A percentile compares a stretch with the other conserved stretches of the same genome.
Conservation (phyloP, 2,113 vertebrate genomes). For the Rhodinocichla rosea region DNA sequence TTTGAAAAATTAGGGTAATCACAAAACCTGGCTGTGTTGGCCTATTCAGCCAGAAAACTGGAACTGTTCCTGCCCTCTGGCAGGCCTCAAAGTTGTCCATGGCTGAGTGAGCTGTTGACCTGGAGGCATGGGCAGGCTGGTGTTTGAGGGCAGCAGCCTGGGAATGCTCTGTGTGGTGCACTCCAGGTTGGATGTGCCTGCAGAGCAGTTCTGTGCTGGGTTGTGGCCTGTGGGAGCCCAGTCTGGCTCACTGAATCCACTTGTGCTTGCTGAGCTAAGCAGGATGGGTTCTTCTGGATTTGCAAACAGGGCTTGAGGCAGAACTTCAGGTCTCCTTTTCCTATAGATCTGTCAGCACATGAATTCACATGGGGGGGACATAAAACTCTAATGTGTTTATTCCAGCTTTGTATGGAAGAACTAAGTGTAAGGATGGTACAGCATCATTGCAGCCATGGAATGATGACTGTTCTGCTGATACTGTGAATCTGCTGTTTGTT, state of each 20-base stretch:
- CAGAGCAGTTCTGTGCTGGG: neutral
- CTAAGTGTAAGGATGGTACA: neutral
- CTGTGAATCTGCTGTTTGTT: neutral
- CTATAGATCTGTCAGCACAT: neutral
- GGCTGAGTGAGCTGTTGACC: neutral
- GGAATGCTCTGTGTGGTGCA: accelerated
- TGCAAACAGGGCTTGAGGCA: neutral
- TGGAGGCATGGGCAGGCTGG: neutral
- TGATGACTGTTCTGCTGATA: neutral
- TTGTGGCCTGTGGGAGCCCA: neutral
- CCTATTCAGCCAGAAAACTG: neutral
- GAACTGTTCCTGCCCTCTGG: neutral
- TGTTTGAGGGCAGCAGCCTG: neutral
- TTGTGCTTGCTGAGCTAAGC: neutral
- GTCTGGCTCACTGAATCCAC: neutral
- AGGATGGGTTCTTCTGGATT: neutral
- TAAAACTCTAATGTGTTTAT: neutral
- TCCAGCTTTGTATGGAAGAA: neutral
- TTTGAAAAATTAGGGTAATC: neutral
- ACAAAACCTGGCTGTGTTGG: neutral
- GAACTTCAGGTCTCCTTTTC: neutral
- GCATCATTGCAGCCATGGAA: neutral
- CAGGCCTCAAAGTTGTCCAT: neutral
- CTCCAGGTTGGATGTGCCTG: neutral
- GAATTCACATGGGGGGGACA: neutral